Percentiles rank a stretch among this genome's conserved stretches.
Conservation (phyloP, 2,797 vertebrate species). For the Chloroceryle inda region DNA sequence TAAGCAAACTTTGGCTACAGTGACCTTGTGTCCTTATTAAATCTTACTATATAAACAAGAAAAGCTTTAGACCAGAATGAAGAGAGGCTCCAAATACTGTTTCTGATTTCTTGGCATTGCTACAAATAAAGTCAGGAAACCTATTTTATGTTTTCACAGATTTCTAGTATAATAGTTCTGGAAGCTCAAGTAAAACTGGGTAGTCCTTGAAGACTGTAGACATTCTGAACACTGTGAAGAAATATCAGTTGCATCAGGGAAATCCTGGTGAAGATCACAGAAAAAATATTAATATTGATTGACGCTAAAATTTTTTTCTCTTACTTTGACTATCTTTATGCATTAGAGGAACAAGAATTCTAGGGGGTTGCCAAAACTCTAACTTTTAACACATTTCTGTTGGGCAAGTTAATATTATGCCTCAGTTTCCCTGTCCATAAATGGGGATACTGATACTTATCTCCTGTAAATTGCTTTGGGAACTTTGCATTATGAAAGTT, state of each 20-base stretch:
- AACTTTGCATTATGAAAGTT: conserved; percentile 61
- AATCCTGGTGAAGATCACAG: conserved; percentile 15
- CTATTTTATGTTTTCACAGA: background rate
- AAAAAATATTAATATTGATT: conserved; percentile 2
- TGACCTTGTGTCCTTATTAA: background rate
- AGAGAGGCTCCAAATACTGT: background rate
- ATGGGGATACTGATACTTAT: conserved; percentile 32
- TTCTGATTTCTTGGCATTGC: background rate
- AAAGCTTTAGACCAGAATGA: background rate
- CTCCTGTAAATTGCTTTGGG: conserved; percentile 59
- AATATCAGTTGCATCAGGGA: background rate
- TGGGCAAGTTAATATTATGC: background rate
- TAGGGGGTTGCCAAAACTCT: background rate
- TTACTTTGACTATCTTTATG: background rate
- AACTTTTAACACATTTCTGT: background rate
- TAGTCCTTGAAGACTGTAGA: background rate
- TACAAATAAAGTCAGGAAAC: background rate
- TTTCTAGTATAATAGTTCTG: background rate
- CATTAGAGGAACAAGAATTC: background rate
- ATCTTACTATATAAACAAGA: background rate
- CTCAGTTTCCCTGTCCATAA: conserved; percentile 51
- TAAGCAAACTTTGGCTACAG: background rate
- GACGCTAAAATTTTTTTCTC: background rate
- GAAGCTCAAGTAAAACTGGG: background rate
- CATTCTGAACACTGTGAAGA: background rate